phyloP scores from a whole-genome alignment of 2,888 invertebrate species.

The Ryuthela nishihirai region DNA sequence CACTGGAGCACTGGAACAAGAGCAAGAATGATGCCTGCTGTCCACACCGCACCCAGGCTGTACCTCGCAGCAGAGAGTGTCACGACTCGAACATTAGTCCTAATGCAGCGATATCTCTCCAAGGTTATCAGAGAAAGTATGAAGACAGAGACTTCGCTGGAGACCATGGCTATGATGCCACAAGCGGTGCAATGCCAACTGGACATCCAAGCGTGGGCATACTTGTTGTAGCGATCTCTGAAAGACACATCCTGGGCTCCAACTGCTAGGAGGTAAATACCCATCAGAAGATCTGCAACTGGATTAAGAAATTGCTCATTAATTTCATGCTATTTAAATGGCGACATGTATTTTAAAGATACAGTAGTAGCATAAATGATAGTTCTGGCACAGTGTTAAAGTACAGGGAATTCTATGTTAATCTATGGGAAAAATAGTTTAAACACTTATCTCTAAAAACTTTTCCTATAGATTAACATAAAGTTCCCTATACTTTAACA shows the following conservation, averaged over 20 bases:
- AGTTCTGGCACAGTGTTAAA: too few species aligned
- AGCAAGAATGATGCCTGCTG: constrained; percentile 59
- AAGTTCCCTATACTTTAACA: too few species aligned
- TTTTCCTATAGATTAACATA: too few species aligned
- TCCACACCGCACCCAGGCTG: constrained; percentile 60
- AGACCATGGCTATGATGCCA: constrained; percentile 63
- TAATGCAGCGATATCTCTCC: constrained; percentile 46
- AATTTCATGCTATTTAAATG: too few species aligned
- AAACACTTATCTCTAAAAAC: too few species aligned
- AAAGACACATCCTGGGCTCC: constrained; percentile 60
- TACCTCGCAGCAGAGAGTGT: constrained; percentile 50
- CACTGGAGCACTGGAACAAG: constrained; percentile 63
- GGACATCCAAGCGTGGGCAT: constrained; percentile 62
- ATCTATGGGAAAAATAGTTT: too few species aligned
- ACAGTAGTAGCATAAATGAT: too few species aligned
- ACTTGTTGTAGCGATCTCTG: constrained; percentile 58
- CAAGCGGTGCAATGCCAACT: constrained; percentile 62
- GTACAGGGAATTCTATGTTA: too few species aligned
- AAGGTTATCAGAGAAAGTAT: constrained; percentile 66
- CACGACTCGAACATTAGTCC: constrained; percentile 37
- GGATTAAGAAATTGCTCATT: constrained; percentile 18
- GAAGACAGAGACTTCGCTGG: constrained; percentile 65
- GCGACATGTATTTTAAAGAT: too few species aligned
- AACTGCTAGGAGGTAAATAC: constrained; percentile 62
- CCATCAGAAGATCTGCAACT: constrained; percentile 66